Evolutionary conservation across 2,888 invertebrate genomes (phyloP).

Genomic region (Aporophyla nigra): DNA sequence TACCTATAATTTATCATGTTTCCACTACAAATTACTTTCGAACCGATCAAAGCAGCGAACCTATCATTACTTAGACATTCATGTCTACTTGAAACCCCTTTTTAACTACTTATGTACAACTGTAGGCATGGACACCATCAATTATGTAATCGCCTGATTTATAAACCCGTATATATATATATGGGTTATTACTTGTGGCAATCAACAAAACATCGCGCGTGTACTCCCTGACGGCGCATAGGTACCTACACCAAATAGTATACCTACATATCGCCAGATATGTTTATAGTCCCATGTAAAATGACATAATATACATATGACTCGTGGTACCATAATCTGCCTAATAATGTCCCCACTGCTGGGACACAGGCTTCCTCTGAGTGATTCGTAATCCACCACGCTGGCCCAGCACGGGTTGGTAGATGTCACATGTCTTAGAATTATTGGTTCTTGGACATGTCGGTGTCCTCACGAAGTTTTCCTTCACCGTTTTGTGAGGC

Average conservation of each 20-base stretch:
- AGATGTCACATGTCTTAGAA: too few relatives aligned
- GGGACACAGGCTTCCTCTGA: too few relatives aligned
- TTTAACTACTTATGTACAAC: neutral
- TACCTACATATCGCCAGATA: neutral
- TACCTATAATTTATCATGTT: constrained; percentile 44
- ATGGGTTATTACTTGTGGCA: neutral
- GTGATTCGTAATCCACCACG: too few relatives aligned
- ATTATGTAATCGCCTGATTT: neutral
- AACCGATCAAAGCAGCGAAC: constrained; percentile 35
- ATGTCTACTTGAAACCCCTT: constrained; percentile 11
- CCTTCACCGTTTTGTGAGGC: too few relatives aligned
- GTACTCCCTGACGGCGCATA: neutral
- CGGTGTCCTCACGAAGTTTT: too few relatives aligned
- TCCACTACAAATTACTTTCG: constrained; percentile 34
- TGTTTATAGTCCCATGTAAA: neutral
- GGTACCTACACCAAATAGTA: neutral
- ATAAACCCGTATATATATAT: too few relatives aligned
- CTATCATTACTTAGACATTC: constrained; percentile 40
- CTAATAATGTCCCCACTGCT: too few relatives aligned
- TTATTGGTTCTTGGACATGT: too few relatives aligned
- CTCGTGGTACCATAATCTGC: neutral
- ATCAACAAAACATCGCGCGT: neutral
- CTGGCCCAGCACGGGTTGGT: too few relatives aligned
- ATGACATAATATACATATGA: neutral
- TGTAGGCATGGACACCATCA: constrained; percentile 1